Base-by-base conservation (phyloP, 2,797 vertebrate species). In the Chrysocyon brachyurus region DNA sequence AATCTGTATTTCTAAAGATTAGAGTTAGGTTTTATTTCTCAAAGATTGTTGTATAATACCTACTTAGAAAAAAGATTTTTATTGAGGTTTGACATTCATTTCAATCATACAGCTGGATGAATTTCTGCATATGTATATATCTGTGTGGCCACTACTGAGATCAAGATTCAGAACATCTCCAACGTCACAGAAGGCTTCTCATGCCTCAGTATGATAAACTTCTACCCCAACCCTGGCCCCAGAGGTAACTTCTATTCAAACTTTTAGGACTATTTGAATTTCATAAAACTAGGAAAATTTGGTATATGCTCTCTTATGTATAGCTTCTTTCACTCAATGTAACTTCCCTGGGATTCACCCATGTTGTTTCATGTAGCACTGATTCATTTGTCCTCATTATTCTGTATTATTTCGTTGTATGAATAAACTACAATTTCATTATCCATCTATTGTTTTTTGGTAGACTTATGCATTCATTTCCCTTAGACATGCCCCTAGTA, bases 1-100 rank as follows among this genome's bases (percentile, higher is more conserved):
- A 78, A 91, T 86, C 93, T 31, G 33, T 91, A 87, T 83, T 91
- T 91, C 61, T 17, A 95, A 83, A 85, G 72, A 90, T 83, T 70
- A 82, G 40, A 85, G 28, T 28, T 79, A 54, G 14, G 49, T 82
- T 88, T 49, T 88, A 24, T 78, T 83, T 91, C 66, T 93, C 86
- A 93, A 95, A 78, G 72, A 61, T 33, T 68, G 19, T 72, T 95
- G 24, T 22, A 63, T 81, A 70, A 92, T 28, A 52, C 17, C 31
- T 84, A 59, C 26, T 63, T 22, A 5, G 33, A 66, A 85, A 94
- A 63, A 54, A 8, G 40, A 1, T 6, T 22, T 89, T 82, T 52
- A 33, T 90, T 54, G 59, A 78, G n/a, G 56, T 19, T 88, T 36
- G 86, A 84, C 40, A 86, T 31, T 14, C 6, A 21, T 61, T n/a